A percentile compares a stretch with the other conserved stretches of the same genome.
phyloP scores from a whole-genome alignment of 2,888 invertebrate species.

The Ellobium chinense region DNA sequence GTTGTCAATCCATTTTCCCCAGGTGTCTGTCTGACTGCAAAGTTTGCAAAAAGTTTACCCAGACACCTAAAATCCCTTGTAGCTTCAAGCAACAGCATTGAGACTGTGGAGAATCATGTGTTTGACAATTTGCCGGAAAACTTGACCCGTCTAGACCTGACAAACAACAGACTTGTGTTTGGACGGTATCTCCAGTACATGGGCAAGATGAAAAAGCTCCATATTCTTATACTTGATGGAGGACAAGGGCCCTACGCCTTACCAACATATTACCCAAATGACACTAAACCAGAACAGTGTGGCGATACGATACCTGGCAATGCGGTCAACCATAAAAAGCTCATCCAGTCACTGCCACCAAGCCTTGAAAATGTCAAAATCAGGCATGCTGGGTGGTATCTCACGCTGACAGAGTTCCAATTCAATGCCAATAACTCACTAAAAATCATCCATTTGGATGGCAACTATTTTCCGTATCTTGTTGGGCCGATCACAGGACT shows the following conservation, averaged over 20 bases:
- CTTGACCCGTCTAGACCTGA: neutral
- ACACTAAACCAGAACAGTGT: neutral
- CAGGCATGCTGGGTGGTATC: constrained; percentile 20
- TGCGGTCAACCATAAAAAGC: neutral
- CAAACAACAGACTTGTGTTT: constrained; percentile 28
- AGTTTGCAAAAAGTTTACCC: neutral
- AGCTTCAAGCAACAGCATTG: neutral
- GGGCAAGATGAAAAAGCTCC: neutral
- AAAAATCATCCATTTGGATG: neutral
- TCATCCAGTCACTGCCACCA: constrained; percentile 25
- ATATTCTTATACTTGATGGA: neutral
- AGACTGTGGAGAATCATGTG: neutral
- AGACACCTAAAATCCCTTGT: neutral
- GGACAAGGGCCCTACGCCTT: neutral
- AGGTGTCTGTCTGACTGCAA: neutral
- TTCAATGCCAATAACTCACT: constrained; percentile 20
- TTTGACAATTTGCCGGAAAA: constrained; percentile 10
- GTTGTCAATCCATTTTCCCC: constrained; percentile 10
- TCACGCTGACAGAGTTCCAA: constrained; percentile 2
- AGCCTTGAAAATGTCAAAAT: neutral
- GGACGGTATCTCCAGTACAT: constrained; percentile 20
- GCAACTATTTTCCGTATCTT: constrained; percentile 19
- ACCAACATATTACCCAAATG: neutral
- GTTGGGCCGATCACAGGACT: constrained; percentile 24
- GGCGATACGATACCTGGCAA: neutral